Conservation (phyloP, 1,140 invertebrate genomes). For the Antheraea pernyi region DNA sequence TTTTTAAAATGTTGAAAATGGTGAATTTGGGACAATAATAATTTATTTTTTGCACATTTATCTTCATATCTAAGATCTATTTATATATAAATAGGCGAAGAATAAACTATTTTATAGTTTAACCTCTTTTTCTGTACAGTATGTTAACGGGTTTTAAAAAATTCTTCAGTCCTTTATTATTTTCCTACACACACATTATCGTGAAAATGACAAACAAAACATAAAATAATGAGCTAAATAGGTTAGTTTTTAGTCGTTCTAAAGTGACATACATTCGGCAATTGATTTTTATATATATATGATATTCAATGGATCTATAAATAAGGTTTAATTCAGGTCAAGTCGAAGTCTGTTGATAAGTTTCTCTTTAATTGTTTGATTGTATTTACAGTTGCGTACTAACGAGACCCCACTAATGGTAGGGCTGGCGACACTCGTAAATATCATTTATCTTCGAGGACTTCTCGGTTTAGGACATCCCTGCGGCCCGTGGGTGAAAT, state of each 20-base stretch:
- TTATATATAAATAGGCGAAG: too few species aligned
- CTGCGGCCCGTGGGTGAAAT: neutral
- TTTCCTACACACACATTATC: too few species aligned
- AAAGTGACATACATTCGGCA: too few species aligned
- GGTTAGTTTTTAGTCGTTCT: too few species aligned
- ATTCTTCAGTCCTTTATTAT: too few species aligned
- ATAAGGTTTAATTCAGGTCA: neutral
- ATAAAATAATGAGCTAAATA: too few species aligned
- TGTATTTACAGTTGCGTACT: constrained; percentile 7
- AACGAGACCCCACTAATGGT: constrained; percentile 13
- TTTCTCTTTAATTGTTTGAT: constrained; percentile 8
- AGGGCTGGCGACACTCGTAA: constrained; percentile 15
- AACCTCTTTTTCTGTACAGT: too few species aligned
- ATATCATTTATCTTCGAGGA: constrained; percentile 5
- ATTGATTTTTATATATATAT: too few species aligned
- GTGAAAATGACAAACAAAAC: too few species aligned
- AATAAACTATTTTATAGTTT: too few species aligned
- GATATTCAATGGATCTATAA: neutral
- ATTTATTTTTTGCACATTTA: neutral
- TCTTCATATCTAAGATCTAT: too few species aligned
- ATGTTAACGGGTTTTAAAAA: too few species aligned
- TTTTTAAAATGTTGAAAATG: neutral
- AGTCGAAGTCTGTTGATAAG: neutral
- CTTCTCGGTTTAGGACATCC: neutral
- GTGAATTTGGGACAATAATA: neutral